A percentile compares a stretch with the other conserved stretches of the same genome.
Conservation (phyloP, 2,113 vertebrate species). For the Cephalopholis sonnerati region DNA sequence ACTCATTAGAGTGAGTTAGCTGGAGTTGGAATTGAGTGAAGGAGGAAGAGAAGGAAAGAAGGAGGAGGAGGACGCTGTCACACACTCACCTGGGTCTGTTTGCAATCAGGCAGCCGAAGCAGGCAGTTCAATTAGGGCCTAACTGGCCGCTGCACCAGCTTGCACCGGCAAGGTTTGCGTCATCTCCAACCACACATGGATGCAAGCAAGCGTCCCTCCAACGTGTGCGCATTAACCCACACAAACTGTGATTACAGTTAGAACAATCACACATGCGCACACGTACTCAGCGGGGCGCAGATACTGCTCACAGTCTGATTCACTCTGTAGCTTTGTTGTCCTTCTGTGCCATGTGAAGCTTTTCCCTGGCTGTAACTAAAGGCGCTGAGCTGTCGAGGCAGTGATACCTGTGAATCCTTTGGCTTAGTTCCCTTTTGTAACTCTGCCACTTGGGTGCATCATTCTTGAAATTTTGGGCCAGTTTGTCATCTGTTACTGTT, state of each 20-base stretch:
- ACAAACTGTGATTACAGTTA: constrained; percentile 52
- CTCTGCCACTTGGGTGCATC: constrained; percentile 13
- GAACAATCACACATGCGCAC: constrained; percentile 47
- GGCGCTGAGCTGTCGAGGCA: constrained; percentile 4
- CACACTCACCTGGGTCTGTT: constrained; percentile 76
- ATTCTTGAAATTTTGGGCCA: not conserved
- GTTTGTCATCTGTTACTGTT: constrained; percentile 33
- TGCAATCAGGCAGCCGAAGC: constrained; percentile 67
- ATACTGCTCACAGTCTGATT: constrained; percentile 43
- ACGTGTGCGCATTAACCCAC: constrained; percentile 32
- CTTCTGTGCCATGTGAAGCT: constrained; percentile 43
- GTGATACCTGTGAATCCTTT: constrained; percentile 23
- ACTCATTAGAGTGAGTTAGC: constrained; percentile 60
- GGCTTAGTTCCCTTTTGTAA: not conserved
- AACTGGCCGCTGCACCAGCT: constrained; percentile 19
- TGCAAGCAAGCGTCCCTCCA: constrained; percentile 13
- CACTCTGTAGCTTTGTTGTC: constrained; percentile 52
- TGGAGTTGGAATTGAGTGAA: constrained; percentile 13
- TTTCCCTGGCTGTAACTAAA: constrained; percentile 29
- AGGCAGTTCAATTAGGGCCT: constrained; percentile 55
- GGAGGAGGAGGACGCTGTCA: constrained; percentile 31
- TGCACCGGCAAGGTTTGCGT: constrained; percentile 35
- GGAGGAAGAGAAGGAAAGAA: not conserved
- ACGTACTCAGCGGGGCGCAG: constrained; percentile 35
- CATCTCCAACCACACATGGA: constrained; percentile 44